Percentiles rank a stretch among this genome's conserved stretches.
phyloP scores from a whole-genome alignment of 2,113 vertebrate species.

The Lamprotornis superbus region DNA sequence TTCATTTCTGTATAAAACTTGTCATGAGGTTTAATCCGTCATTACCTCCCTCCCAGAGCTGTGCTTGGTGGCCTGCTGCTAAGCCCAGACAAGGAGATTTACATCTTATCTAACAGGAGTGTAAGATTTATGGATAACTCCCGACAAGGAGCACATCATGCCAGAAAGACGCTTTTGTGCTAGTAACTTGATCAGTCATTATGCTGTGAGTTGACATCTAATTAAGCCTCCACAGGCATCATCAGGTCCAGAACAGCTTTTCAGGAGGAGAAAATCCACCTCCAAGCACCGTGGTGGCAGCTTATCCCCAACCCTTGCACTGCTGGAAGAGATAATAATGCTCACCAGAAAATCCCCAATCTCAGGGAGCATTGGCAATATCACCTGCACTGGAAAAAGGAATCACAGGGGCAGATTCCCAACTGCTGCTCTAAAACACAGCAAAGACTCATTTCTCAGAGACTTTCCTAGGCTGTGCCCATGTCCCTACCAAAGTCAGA shows the following conservation, averaged over 20 bases:
- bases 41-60: neutral
- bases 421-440: neutral
- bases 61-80: neutral
- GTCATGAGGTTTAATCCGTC: constrained; percentile 14
- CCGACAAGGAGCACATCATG: neutral
- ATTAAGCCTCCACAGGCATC: constrained; percentile 22
- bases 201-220: constrained; percentile 14
- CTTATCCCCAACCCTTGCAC: neutral
- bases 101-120: neutral
- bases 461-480: neutral
- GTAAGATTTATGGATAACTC: constrained; percentile 23
- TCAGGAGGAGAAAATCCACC: constrained; percentile 13
- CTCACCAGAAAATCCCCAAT: neutral
- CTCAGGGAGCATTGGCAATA: neutral
- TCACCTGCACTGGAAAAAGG: neutral
- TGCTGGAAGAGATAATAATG: neutral
- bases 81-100: constrained; percentile 18
- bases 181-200: constrained; percentile 22
- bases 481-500: neutral
- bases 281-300: neutral
- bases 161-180: constrained; percentile 7
- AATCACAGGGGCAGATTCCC: neutral
- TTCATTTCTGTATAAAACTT: neutral
- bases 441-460: neutral
- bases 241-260: neutral